Conservation (phyloP, 1,140 invertebrate species). For the Callitettix versicolor region DNA sequence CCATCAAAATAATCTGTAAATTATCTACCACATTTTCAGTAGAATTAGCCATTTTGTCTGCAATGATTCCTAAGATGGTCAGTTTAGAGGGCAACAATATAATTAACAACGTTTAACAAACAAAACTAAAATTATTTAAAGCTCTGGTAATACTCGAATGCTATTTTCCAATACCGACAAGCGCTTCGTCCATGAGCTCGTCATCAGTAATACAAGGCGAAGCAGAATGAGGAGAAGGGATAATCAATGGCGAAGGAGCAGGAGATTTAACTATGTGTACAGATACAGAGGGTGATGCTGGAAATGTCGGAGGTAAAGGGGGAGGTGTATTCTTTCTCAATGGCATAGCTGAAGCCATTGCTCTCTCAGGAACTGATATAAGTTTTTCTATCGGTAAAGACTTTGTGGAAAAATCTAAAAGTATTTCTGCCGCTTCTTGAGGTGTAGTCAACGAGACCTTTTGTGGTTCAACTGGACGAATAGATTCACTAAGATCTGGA, state of each 20-base stretch:
- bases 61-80: too few relatives aligned
- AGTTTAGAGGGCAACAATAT: too few relatives aligned
- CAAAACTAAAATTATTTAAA: neutral
- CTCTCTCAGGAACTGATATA: conserved; percentile 30
- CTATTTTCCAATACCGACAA: conserved; percentile 33
- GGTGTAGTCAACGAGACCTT: conserved; percentile 34
- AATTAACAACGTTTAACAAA: neutral
- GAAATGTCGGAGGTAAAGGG: conserved; percentile 34
- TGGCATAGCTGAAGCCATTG: conserved; percentile 37
- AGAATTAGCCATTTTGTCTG: too few relatives aligned
- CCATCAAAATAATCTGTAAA: too few relatives aligned
- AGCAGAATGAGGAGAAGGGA: conserved; percentile 58
- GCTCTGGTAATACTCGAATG: neutral
- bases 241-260: conserved; percentile 54
- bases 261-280: conserved; percentile 70
- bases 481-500: conserved; percentile 15
- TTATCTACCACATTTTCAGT: too few relatives aligned
- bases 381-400: conserved; percentile 27
- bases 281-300: conserved; percentile 56
- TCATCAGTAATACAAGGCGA: conserved; percentile 78
- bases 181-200: conserved; percentile 78
- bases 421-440: conserved; percentile 48
- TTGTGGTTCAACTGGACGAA: conserved; percentile 1
- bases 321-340: conserved; percentile 41
- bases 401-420: conserved; percentile 50